These are phyloP conservation scores for Coilia nasus DNA, from an alignment of 2,797 vertebrate species.

Conservation along the genomic window DNA sequence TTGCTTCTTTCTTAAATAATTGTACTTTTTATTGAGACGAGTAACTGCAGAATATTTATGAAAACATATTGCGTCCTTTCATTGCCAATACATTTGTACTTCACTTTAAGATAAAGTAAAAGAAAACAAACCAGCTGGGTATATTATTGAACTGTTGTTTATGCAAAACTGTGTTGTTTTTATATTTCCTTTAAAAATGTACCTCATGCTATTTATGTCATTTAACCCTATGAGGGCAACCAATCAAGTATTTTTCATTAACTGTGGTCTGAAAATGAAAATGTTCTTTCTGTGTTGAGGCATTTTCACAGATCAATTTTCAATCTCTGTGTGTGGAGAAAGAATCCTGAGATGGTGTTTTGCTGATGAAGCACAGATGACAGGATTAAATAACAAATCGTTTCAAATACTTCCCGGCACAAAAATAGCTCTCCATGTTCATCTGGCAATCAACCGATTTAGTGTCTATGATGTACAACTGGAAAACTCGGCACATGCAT, in stretches of 20 bases:
- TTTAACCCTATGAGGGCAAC: background rate
- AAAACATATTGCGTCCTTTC: no score
- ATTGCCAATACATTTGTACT: background rate
- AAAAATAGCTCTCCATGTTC: background rate
- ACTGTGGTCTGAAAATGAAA: background rate
- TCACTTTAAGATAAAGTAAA: background rate
- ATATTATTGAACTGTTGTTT: background rate
- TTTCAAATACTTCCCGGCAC: background rate
- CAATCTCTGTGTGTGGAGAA: background rate
- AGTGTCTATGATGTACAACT: background rate
- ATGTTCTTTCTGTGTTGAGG: background rate
- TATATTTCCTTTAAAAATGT: background rate
- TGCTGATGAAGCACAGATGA: background rate
- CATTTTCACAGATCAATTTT: background rate
- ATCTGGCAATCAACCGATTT: background rate
- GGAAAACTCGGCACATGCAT: background rate
- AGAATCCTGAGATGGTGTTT: background rate
- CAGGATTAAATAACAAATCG: no score
- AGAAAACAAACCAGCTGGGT: background rate
- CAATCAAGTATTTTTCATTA: background rate
- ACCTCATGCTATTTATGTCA: background rate
- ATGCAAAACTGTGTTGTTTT: background rate
- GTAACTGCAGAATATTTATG: background rate
- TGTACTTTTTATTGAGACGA: background rate
- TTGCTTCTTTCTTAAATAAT: background rate